Percentiles rank a stretch among this genome's conserved stretches.
Evolutionary conservation across 2,797 vertebrate species (phyloP).

Genomic region (Acrossocheilus fasciatus): DNA sequence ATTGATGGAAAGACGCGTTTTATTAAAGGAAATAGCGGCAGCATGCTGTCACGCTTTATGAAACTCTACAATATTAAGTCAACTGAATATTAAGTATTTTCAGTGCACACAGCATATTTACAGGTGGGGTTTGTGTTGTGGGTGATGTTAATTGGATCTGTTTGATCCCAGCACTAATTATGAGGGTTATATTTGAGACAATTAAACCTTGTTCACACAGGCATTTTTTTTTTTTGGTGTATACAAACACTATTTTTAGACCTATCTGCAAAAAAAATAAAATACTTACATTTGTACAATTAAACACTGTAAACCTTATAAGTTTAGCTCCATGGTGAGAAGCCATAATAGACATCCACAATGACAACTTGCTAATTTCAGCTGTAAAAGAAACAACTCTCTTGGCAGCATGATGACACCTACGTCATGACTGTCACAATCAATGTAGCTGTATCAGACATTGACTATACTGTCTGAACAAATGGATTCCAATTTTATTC

Average conservation of each 20-base stretch:
- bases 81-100: constrained; percentile 21
- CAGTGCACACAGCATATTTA: background rate
- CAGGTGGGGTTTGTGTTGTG: background rate
- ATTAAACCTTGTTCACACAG: constrained; percentile 11
- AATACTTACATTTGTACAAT: background rate
- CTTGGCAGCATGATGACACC: background rate
- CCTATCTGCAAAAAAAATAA: background rate
- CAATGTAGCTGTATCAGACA: background rate
- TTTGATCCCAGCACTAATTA: background rate
- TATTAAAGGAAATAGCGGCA: constrained; percentile 31
- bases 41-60: constrained; percentile 13
- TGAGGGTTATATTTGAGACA: background rate
- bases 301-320: background rate
- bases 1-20: background rate
- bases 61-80: constrained; percentile 7
- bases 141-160: background rate
- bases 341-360: background rate
- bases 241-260: background rate
- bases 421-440: constrained; percentile 7
- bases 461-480: constrained; percentile 1
- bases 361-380: background rate
- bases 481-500: background rate
- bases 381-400: background rate
- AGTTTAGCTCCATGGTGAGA: background rate
- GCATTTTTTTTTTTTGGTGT: background rate